Base-by-base conservation (phyloP, 2,888 invertebrate species). In the Anodontia alba region DNA sequence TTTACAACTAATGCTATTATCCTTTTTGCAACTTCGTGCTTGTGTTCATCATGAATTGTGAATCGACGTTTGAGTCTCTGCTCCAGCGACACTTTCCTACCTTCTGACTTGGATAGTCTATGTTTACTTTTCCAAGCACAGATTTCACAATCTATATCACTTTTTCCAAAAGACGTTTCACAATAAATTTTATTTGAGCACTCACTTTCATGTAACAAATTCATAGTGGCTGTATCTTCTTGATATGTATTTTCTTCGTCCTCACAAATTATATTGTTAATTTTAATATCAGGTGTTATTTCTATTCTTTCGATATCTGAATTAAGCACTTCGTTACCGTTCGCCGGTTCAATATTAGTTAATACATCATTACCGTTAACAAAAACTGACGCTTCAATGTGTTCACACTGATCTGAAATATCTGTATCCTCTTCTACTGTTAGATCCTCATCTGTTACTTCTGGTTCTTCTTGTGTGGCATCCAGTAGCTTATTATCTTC, bases 1-100 rank as follows among this genome's bases (percentile, higher is more conserved):
- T 98, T 98, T 71, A 98, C 78, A 12, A 81, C 43, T 29, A 86
- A 71, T 17, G 80, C 83, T 31, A 86, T 36, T 36, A 81, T 78
- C 29, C 85, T 67, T 67, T 76, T 83, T 10, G 82, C 78, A 5
- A 86, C 85, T 70, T 85, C 84, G 77, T 76, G 81, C 20, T 80
- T 80, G 78, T 85, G 80, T 31, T 72, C 76, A 66, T 85, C 81
- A 76, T 76, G 77, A 15, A 85, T 85, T 29, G 84, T 81, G 69
- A 85, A 85, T 29, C 80, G 80, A 70, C 84, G 38, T 67, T 67
- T 68, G 2, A 85, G 54, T 29, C 80, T 70, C 69, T 85, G 84
- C 66, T 85, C 84, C 51, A 85, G 76, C 23, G 84, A 85, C 43
- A 81, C 84, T 62, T 85, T 85, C 49, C 84, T 80, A 26, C 7